Evolutionary conservation across 2,888 invertebrate species (phyloP).

Genomic region (Charanyca ferruginea): DNA sequence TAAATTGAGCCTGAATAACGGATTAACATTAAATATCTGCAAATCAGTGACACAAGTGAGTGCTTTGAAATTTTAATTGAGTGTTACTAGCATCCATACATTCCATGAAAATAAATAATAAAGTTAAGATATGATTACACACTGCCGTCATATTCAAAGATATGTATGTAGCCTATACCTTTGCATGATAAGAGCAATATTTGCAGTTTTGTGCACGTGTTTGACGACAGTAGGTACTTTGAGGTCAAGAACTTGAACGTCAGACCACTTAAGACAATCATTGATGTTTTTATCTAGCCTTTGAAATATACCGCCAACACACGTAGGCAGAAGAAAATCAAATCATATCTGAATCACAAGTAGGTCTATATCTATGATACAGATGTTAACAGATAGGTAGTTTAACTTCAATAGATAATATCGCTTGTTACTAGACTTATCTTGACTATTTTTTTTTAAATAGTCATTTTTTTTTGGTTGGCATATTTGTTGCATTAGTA

Average conservation of each 20-base stretch:
- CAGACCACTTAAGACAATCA: constrained; percentile 13
- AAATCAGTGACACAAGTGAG: neutral
- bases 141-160: neutral
- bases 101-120: neutral
- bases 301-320: constrained; percentile 26
- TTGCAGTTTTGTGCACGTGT: neutral
- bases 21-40: neutral
- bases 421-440: constrained; percentile 28
- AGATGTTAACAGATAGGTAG: constrained; percentile 20
- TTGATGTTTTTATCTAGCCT: constrained; percentile 35
- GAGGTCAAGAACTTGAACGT: neutral
- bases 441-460: constrained; percentile 16
- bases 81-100: neutral
- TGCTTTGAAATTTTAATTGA: neutral
- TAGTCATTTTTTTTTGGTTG: constrained; percentile 15
- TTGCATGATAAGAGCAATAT: neutral
- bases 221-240: neutral
- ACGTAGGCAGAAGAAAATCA: constrained; percentile 29
- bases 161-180: neutral
- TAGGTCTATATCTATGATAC: neutral
- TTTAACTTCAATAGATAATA: constrained; percentile 5
- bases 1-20: neutral
- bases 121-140: neutral
- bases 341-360: constrained; percentile 40
- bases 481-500: constrained; percentile 4